Base-by-base conservation (phyloP, 2,797 vertebrate genomes). In the Denticeps clupeoides region DNA sequence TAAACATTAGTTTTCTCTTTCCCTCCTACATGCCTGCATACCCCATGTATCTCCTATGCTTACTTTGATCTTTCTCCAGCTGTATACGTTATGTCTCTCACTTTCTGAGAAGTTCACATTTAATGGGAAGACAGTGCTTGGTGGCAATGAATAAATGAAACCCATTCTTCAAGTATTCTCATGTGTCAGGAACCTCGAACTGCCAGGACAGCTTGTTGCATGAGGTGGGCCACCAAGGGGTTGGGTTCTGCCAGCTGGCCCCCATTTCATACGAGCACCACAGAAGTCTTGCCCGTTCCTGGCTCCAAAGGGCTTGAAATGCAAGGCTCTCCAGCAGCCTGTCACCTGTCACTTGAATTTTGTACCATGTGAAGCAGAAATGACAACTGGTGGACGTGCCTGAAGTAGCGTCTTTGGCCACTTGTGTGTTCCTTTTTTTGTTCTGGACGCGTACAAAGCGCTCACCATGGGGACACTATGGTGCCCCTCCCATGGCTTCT, bases 151-250 rank as follows among this genome's bases (percentile, higher is more conserved):
- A 73, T 82, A 21, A 80, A 81, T 80, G 80, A 86, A 82, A 87
- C 81, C 80, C 80, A 83, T 88, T 91, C 81, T 95, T 96, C 92
- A 97, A 95, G 93, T 95, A 94, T 90, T 90, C 69, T 70, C 59
- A 56, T 56, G 53, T 62, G 66, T 65, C 23, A 60, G 51, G n/a
- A 43, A 67, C 54, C 53, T 56, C 60, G 59, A 66, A 60, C 2
- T 13, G 33, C 28, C 19, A 62, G 49, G 58, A 50, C 13, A 32
- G 46, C 35, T 18, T 9, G 18, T 16, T n/a, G 18, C 9, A 11
- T 35, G 11, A 21, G 35, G 9, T 56, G 19, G 44, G 35, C 21
- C 41, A 22, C 47, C 58, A 53, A 50, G 43, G 50, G 52, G 51
- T 53, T 5, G 25, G 18, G 2, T 53, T 38, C 26, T 33, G 10